Evolutionary conservation across 1,140 invertebrate species (phyloP).

Genomic region (Aleiodes sp.): DNA sequence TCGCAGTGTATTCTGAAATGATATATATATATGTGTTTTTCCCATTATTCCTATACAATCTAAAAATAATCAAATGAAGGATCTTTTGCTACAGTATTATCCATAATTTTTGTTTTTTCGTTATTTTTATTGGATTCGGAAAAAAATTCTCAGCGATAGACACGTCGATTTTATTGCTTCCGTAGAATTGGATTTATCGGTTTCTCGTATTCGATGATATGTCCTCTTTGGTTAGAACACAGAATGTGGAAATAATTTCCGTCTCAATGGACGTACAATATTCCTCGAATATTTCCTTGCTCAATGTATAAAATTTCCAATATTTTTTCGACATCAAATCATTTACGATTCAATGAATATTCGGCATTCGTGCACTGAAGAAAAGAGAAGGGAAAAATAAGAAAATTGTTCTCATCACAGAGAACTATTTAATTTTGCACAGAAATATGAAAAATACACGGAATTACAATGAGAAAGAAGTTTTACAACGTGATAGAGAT

Average conservation of each 20-base stretch:
- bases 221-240: background rate
- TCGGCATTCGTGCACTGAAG: too few species aligned
- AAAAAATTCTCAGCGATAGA: background rate
- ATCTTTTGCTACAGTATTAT: background rate
- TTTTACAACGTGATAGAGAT: too few species aligned
- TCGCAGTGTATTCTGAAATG: background rate
- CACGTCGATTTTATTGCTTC: background rate
- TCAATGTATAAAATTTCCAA: background rate
- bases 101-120: background rate
- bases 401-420: too few species aligned
- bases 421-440: too few species aligned
- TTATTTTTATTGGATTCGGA: background rate
- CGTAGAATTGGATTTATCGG: background rate
- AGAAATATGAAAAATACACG: background rate
- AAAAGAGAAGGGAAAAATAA: too few species aligned
- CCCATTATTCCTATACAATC: background rate
- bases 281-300: background rate
- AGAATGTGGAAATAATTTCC: constrained; percentile 21
- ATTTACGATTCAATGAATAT: background rate
- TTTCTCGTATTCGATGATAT: constrained; percentile 15
- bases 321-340: background rate
- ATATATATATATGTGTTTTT: too few species aligned
- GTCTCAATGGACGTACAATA: background rate
- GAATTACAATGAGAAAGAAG: background rate
- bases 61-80: background rate